phyloP scores from a whole-genome alignment of 23 tunicate species.

The Trididemnum miniatum region DNA sequence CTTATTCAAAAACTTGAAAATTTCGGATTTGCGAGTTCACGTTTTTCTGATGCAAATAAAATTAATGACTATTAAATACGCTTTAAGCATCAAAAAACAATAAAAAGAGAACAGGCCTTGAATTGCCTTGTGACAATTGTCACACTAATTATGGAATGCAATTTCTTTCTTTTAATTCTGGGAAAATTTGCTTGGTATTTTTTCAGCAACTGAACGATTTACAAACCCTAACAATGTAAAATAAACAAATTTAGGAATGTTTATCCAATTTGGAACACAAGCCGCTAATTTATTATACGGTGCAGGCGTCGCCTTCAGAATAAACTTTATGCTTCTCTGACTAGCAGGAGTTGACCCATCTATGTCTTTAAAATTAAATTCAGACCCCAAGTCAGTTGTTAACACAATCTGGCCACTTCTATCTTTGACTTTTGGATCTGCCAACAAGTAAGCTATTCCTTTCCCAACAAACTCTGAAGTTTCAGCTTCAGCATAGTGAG shows the following conservation, averaged over 20 bases:
- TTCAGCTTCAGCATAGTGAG: neutral
- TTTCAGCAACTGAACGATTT: neutral
- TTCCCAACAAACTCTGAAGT: neutral
- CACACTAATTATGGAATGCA: too few species aligned
- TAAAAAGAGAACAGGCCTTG: too few species aligned
- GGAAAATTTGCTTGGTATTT: neutral
- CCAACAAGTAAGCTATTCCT: neutral
- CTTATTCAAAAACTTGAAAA: too few species aligned
- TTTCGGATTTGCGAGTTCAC: too few species aligned
- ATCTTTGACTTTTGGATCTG: slow-evolving; percentile 13
- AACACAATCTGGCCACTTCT: slow-evolving; percentile 19
- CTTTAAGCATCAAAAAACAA: too few species aligned
- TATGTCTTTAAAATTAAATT: slow-evolving; percentile 10
- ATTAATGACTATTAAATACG: too few species aligned
- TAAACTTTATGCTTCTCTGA: neutral
- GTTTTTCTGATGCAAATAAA: too few species aligned
- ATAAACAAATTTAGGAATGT: neutral
- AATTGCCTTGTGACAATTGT: too few species aligned
- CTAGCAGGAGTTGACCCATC: slow-evolving; percentile 6
- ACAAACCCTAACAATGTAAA: neutral
- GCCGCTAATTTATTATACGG: neutral
- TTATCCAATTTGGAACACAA: neutral
- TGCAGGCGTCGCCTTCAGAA: neutral
- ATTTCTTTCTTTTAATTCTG: too few species aligned
- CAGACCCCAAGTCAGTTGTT: slow-evolving; percentile 19